Evolutionary conservation across 2,113 vertebrate genomes (phyloP).

Genomic region (Brachionichthys hirsutus): DNA sequence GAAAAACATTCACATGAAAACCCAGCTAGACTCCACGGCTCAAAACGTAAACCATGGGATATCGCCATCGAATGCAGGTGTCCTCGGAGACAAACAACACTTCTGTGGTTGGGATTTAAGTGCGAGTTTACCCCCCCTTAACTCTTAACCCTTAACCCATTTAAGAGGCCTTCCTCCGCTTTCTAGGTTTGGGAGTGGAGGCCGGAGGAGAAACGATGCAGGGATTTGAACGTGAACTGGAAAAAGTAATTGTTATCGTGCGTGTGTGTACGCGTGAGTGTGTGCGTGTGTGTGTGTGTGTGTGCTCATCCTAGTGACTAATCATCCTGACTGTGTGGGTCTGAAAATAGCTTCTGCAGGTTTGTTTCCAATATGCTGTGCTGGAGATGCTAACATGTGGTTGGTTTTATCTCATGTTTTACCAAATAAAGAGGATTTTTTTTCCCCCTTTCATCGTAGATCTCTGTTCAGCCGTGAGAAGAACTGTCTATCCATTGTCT

Average conservation of each 20-base stretch:
- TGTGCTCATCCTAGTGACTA: constrained; percentile 32
- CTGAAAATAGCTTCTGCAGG: constrained; percentile 48
- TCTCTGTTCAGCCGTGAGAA: no score
- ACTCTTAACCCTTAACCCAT: constrained; percentile 34
- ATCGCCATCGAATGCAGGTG: constrained; percentile 53
- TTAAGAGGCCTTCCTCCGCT: constrained; percentile 12
- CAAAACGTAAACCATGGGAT: constrained; percentile 59
- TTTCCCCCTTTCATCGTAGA: neutral
- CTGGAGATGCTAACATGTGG: neutral
- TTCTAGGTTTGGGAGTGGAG: neutral
- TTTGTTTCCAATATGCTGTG: constrained; percentile 12
- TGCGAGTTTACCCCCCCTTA: constrained; percentile 24
- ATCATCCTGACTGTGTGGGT: constrained; percentile 30
- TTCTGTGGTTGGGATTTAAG: constrained; percentile 17
- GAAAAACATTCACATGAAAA: constrained; percentile 52
- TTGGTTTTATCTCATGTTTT: constrained; percentile 6
- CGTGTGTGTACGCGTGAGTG: constrained; percentile 24
- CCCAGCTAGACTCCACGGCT: constrained; percentile 51
- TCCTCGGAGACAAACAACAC: constrained; percentile 53
- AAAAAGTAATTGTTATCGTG: constrained; percentile 36
- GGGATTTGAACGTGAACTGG: no score
- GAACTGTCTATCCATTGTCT: no score
- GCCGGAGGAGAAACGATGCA: neutral
- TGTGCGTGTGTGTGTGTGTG: constrained; percentile 20
- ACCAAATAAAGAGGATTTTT: neutral